Base-by-base conservation (phyloP, 2,797 vertebrate genomes). In the Alectoris magna region DNA sequence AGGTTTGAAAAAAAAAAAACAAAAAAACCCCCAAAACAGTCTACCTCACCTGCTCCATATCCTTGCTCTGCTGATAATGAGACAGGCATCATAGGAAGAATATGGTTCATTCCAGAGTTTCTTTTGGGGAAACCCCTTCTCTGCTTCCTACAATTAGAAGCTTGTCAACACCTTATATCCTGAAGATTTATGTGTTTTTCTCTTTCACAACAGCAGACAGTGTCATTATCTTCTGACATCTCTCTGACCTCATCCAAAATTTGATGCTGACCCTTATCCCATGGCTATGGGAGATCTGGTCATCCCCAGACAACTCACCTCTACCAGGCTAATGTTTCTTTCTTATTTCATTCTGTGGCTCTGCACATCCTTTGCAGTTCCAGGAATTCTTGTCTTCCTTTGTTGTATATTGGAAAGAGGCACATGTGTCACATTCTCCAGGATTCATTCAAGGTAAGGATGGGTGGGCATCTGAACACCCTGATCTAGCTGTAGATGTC, bases 71-170 rank as follows among this genome's bases (percentile, higher is more conserved):
- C 18, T 31, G 62, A 19, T 36, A 81, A 53, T 3, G 24, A 49
- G 62, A 41, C 1, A 6, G 0, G 3, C 24, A 24, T 85, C 27
- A 4, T 10, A 46, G 3, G 23, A 82, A 79, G 53, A 74, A 49
- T 68, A 39, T 34, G 26, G 6, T 13, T 90, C 44, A 16, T 53
- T 38, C 11, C 26, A 24, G n/a, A 41, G 79, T 74, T 81, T 44
- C 34, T 44, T 83, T 27, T 0, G 4, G 89, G 91, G 36, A 85
- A 94, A 31, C 49, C 87, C 94, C 94, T 91, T 91, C 58, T 53
- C n/a, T 71, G 16, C 34, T 66, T 55, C 69, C 49, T 83, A 26
- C 72, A 89, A 86, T 93, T 87, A 96, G 39, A 34, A 88, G 23
- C 55, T 87, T 21, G 56, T 43, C 82, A 78, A 89, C 41, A 29